phyloP scores from a whole-genome alignment of 2,113 vertebrate species.

The Caranx ignobilis region DNA sequence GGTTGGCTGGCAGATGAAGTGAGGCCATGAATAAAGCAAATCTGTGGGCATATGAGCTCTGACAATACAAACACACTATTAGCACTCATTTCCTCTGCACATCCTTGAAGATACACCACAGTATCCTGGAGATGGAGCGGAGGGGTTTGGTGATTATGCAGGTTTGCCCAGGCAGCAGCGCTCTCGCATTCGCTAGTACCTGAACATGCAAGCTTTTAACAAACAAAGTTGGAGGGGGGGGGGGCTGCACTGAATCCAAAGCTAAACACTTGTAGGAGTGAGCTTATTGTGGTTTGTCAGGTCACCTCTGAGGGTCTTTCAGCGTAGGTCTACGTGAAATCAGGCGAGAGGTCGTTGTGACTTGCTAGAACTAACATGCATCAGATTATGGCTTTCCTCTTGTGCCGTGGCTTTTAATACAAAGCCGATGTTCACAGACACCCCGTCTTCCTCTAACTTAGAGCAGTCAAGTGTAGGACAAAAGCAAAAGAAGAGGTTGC shows the following conservation, averaged over 20 bases:
- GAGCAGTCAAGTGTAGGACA: slow-evolving; percentile 68
- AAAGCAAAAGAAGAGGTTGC: slow-evolving; percentile 48
- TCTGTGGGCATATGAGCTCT: slow-evolving; percentile 64
- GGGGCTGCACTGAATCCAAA: slow-evolving; percentile 38
- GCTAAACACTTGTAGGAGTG: slow-evolving; percentile 55
- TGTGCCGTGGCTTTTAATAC: slow-evolving; percentile 10
- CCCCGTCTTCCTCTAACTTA: slow-evolving; percentile 26
- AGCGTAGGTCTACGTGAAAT: slow-evolving; percentile 15
- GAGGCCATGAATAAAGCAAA: slow-evolving; percentile 78
- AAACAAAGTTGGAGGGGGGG: slow-evolving; percentile 23
- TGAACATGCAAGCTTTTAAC: slow-evolving; percentile 34
- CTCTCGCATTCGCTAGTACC: slow-evolving; percentile 29
- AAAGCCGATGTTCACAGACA: slow-evolving; percentile 41
- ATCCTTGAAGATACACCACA: slow-evolving; percentile 57
- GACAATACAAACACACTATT: slow-evolving; percentile 68
- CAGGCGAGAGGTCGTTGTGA: slow-evolving; percentile 11
- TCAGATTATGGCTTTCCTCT: slow-evolving; percentile 56
- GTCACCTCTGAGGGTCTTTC: slow-evolving; percentile 42
- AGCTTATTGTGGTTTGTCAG: slow-evolving; percentile 53
- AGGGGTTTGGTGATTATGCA: slow-evolving; percentile 11
- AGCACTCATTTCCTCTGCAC: slow-evolving; percentile 64
- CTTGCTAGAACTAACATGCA: slow-evolving; percentile 7
- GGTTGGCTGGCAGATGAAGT: slow-evolving; percentile 75
- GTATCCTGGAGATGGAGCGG: slow-evolving; percentile 12
- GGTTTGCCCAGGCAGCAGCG: background rate